Base-by-base conservation (phyloP, 1,140 invertebrate genomes). In the Bombus balteatus region DNA sequence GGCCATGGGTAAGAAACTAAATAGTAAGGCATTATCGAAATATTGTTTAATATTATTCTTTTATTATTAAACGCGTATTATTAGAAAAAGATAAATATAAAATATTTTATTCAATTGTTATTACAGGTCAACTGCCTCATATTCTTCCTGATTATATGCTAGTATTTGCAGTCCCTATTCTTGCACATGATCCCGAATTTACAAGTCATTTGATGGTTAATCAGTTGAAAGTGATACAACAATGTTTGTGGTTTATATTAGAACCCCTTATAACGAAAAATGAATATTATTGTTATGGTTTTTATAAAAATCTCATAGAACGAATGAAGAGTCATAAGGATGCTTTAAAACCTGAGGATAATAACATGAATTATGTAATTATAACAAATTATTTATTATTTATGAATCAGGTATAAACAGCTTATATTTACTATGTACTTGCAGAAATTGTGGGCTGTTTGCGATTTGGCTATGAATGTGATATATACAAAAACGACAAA, bases 91-190 rank as follows among this genome's bases (percentile, higher is more conserved):
- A 59, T 43, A n/a, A 72, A 62, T 75, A 57, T 82, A 85, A 73
- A 78, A 68, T 72, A 53, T 66, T 74, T 72, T 8, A 65, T 59
- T 39, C 3, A 76, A 81, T 86, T 68, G 13, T 77, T 72, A 83
- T 70, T 72, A 57, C 75, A 95, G 94, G 96, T 89, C 97, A 98
- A 94, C 92, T 98, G 91, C 97, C 97, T n/a, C 97, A 98, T 93
- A 98, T 98, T 93, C 95, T 98, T 93, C 99, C 99, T 76, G 99
- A 99, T 95, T 99, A 99, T 94, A 99, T 99, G 97, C 94, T 99
- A 89, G 98, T 99, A 76, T 99, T 99, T 95, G 98, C 98, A 5
- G 97, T 99, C 76, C 98, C 99, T 75, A 96, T 99, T 53, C 96
- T 99, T 28, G 97, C 98, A 9, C 98, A 99, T 94, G 98, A 99